Evolutionary conservation across 2,888 invertebrate species (phyloP).

Genomic region (Xiphydria camelus): DNA sequence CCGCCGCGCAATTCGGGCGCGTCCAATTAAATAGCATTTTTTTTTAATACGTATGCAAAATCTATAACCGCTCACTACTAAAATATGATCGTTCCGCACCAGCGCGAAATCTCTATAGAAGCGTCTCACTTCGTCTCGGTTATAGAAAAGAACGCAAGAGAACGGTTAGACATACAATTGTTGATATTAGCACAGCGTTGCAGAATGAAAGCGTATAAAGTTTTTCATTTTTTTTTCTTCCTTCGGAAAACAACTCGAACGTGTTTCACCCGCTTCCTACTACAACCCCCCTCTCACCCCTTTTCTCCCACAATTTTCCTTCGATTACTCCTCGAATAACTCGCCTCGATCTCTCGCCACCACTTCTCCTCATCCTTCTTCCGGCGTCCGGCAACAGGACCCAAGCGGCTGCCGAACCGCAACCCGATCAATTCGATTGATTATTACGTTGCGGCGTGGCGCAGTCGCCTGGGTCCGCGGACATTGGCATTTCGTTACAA

Average conservation of each 20-base stretch:
- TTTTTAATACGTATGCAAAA: background rate
- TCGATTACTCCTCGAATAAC: constrained; percentile 8
- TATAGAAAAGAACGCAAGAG: constrained; percentile 22
- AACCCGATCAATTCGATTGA: constrained; percentile 37
- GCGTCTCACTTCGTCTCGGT: constrained; percentile 10
- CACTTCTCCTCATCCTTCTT: constrained; percentile 29
- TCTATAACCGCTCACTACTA: constrained; percentile 1
- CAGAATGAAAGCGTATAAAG: constrained; percentile 46
- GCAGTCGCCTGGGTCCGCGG: constrained; percentile 46
- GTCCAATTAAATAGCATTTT: constrained; percentile 44
- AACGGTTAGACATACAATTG: constrained; percentile 34
- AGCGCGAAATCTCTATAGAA: constrained; percentile 32
- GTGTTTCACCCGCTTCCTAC: background rate
- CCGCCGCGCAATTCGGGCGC: constrained; percentile 24
- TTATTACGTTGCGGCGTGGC: constrained; percentile 24
- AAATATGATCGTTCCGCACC: constrained; percentile 36
- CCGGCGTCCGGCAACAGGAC: constrained; percentile 44
- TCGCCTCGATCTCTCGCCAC: constrained; percentile 12
- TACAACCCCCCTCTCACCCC: constrained; percentile 19
- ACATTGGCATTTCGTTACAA: constrained; percentile 57
- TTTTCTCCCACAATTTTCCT: constrained; percentile 17
- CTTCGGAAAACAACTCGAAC: background rate
- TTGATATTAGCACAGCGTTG: constrained; percentile 48
- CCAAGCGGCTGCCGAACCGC: constrained; percentile 40
- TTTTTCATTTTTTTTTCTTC: constrained; percentile 19